These are phyloP conservation scores for Erpetoichthys calabaricus DNA, from an alignment of 2,797 vertebrate species.

Conservation along the genomic window DNA sequence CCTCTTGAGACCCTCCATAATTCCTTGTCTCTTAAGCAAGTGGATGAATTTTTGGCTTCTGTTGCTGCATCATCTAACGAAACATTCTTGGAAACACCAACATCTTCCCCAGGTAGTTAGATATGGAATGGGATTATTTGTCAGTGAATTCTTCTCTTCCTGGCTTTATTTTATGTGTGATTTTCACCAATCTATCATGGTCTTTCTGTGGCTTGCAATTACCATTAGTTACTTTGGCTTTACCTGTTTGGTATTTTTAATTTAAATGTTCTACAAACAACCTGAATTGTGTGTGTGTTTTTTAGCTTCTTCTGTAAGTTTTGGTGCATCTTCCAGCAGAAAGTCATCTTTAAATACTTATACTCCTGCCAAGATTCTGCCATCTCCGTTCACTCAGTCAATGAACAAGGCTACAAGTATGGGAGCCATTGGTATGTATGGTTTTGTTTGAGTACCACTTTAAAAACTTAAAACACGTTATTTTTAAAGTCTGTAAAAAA, in stretches of 20 bases:
- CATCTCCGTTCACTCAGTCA: slow-evolving; percentile 47
- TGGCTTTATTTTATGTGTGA: too few species aligned
- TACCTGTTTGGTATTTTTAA: too few species aligned
- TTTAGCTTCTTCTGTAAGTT: slow-evolving; percentile 26
- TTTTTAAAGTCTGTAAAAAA: too few species aligned
- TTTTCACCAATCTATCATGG: too few species aligned
- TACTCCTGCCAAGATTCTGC: slow-evolving; percentile 63
- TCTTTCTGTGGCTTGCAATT: too few species aligned
- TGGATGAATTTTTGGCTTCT: slow-evolving; percentile 73
- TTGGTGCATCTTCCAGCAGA: slow-evolving; percentile 43
- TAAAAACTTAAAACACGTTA: too few species aligned
- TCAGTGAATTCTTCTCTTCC: too few species aligned
- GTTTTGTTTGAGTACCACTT: too few species aligned
- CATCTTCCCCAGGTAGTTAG: slow-evolving; percentile 30
- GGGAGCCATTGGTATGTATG: slow-evolving; percentile 19
- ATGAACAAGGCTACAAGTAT: slow-evolving; percentile 23
- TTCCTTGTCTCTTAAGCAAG: slow-evolving; percentile 75
- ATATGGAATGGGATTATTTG: neutral
- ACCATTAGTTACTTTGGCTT: too few species aligned
- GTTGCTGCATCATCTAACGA: slow-evolving; percentile 56
- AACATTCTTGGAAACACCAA: slow-evolving; percentile 36
- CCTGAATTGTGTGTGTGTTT: neutral
- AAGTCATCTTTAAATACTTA: slow-evolving; percentile 68
- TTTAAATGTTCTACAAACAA: too few species aligned
- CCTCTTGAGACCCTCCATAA: slow-evolving; percentile 80